These are phyloP conservation scores for Drosophila nasuta DNA, from an alignment of 1,140 invertebrate species.

Conservation along the genomic window DNA sequence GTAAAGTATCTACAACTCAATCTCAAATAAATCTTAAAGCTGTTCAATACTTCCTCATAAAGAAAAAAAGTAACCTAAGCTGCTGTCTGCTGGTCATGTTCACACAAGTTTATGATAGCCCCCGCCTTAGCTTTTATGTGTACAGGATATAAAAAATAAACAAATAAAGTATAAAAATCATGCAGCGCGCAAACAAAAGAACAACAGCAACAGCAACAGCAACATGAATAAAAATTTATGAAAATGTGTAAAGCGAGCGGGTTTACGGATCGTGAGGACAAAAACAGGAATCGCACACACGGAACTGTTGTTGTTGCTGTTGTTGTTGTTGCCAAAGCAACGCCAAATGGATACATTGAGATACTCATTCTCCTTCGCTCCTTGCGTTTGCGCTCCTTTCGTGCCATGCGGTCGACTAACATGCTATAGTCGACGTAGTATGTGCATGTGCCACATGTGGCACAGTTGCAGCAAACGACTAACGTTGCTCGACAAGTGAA, in stretches of 20 bases:
- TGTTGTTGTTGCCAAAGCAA: conserved; percentile 13
- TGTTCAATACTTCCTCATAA: background rate
- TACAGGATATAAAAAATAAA: conserved; percentile 29
- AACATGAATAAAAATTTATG: conserved; percentile 73
- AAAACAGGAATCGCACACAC: conserved; percentile 13
- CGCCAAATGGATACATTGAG: conserved; percentile 29
- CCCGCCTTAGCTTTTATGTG: background rate
- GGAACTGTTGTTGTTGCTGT: conserved; percentile 6
- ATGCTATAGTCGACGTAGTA: background rate
- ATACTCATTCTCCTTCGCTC: conserved; percentile 1
- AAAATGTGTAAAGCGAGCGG: conserved; percentile 55
- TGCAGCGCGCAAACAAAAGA: conserved; percentile 27
- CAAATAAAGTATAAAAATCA: conserved; percentile 42
- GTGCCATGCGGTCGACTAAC: conserved; percentile 4
- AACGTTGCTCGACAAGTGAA: conserved; percentile 14
- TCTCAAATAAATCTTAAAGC: background rate
- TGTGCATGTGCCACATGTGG: conserved; percentile 13
- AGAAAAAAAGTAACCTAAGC: background rate
- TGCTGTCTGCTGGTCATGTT: background rate
- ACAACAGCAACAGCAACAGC: conserved; percentile 12
- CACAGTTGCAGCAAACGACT: conserved; percentile 1
- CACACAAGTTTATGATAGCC: background rate
- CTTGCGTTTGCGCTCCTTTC: no score
- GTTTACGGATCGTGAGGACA: conserved; percentile 21
- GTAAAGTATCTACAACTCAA: background rate